Conservation (phyloP, 2,888 invertebrate genomes). For the Tetranychus truncatus region DNA sequence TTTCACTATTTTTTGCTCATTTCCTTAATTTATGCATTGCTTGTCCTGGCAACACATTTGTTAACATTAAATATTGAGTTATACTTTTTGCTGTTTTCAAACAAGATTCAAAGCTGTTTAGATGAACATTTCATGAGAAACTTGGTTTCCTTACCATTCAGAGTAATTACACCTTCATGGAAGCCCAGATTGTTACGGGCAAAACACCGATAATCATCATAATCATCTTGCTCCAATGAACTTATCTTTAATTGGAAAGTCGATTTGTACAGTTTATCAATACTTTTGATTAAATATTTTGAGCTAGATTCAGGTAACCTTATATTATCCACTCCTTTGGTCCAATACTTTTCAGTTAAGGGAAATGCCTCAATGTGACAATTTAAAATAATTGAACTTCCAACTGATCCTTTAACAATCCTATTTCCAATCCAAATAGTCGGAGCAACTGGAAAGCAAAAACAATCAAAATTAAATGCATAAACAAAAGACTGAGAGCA, state of each 20-base stretch:
- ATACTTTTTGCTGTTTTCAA: no score
- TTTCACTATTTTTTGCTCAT: no score
- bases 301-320: constrained; percentile 39
- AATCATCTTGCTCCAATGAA: not conserved
- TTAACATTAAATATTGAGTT: no score
- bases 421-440: not conserved
- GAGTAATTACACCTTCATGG: not conserved
- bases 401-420: not conserved
- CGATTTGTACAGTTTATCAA: not conserved
- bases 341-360: constrained; percentile 73
- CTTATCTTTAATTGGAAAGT: not conserved
- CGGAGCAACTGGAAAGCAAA: not conserved
- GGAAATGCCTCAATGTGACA: constrained; percentile 87
- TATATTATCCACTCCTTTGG: constrained; percentile 51
- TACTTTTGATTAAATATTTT: not conserved
- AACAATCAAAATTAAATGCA: not conserved
- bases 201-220: not conserved
- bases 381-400: constrained; percentile 56
- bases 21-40: no score
- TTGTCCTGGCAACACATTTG: no score
- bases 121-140: not conserved
- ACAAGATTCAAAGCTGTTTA: no score
- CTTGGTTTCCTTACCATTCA: not conserved
- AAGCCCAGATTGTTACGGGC: not conserved
- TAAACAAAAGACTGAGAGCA: no score